Evolutionary conservation across 2,888 invertebrate species (phyloP), one percentile per base, ranked within the genome.

Genomic region (Yponomeuta malinellus): DNA sequence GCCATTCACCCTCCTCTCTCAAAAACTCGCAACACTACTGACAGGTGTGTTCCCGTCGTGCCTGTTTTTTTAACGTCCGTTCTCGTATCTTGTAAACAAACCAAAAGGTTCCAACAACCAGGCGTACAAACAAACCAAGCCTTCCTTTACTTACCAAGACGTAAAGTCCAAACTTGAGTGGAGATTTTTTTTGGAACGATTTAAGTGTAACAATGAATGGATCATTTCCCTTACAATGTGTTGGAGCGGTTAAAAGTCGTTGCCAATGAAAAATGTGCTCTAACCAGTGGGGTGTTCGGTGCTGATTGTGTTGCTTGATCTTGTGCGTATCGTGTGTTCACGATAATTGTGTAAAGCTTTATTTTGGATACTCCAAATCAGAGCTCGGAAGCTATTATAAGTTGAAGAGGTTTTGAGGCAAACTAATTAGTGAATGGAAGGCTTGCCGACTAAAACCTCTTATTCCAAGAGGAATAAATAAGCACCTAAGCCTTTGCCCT

Each of bases 21-120:
- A 89, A 87, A 90, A 90, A 91, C 90, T 90, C 85, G 91, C 89
- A 90, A 90, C 89, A 87, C 87, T 82, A 84, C 86, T 88, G 91
- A 90, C 92, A 92, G 91, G 92, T 91, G 91, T 87, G 90, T 90
- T 90, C 90, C 89, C 86, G 87, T 84, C 89, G 89, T 88, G 89
- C 88, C 90, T 89, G 89, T 90, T 90, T 91, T 90, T 90, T 90
- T 84, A 88, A 90, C 91, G 92, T 92, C 91, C 91, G 89, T 90
- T 89, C 86, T 83, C 83, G 81, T 69, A 64, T 23, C 31, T 68
- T n/a, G 10, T 63, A 10, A 59, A 31, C 80, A 78, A 72, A 75
- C 74, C 73, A 77, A 81, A 84, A 78, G 75, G 78, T 72, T 79
- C 67, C 76, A 83, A 79, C 74, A 74, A 72, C 75, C 77, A 64